These are phyloP conservation scores for Phania funesta DNA, from an alignment of 2,888 invertebrate species.

Conservation along the genomic window DNA sequence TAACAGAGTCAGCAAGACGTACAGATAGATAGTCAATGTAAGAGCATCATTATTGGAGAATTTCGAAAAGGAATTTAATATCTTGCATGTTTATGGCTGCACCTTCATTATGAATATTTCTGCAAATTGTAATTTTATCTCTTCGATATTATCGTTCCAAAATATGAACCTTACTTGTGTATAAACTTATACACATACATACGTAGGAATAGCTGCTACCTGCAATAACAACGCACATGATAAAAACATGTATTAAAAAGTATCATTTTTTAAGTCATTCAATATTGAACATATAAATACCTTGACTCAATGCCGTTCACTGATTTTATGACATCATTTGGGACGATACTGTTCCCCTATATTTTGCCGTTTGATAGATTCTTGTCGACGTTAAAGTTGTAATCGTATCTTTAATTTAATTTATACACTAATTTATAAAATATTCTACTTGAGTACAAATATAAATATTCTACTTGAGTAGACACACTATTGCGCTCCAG, in stretches of 20 bases:
- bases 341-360: too few relatives aligned
- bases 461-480: too few relatives aligned
- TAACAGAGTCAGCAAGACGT: constrained; percentile 1
- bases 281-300: constrained; percentile 8
- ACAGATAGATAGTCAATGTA: constrained; percentile 31
- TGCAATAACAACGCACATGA: neutral
- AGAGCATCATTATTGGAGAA: constrained; percentile 52
- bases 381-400: too few relatives aligned
- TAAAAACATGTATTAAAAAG: neutral
- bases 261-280: constrained; percentile 37
- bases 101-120: constrained; percentile 63
- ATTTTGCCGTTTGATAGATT: too few relatives aligned
- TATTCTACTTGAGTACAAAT: too few relatives aligned
- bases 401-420: too few relatives aligned
- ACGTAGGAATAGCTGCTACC: neutral
- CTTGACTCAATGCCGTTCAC: constrained; percentile 26
- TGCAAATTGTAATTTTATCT: constrained; percentile 63
- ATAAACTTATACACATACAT: neutral
- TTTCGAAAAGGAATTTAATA: constrained; percentile 63
- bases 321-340: constrained; percentile 15
- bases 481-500: too few relatives aligned
- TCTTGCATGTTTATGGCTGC: constrained; percentile 66
- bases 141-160: constrained; percentile 50
- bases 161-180: constrained; percentile 30
- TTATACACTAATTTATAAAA: too few relatives aligned